Evolutionary conservation across 2,888 invertebrate species (phyloP).

Genomic region (Vanessa cardui): DNA sequence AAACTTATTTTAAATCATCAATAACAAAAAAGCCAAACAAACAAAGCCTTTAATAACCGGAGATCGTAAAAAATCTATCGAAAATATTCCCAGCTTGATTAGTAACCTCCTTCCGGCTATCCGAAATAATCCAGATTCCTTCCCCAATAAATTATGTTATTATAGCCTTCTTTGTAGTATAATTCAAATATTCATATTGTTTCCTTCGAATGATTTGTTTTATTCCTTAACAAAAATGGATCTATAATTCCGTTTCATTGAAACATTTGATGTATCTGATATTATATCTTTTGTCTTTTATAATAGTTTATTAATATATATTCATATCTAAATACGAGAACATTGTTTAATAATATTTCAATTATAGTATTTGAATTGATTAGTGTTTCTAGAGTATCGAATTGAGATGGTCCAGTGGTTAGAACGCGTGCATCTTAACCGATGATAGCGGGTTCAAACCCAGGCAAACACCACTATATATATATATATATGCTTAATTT

Average conservation of each 20-base stretch:
- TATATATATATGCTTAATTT: too few species aligned
- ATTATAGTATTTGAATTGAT: too few species aligned
- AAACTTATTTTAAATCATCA: neutral
- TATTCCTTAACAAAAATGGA: conserved; percentile 2
- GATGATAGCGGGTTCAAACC: too few species aligned
- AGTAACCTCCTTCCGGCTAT: conserved; percentile 36
- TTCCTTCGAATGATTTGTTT: conserved; percentile 16
- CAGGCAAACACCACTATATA: too few species aligned
- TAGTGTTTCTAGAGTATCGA: too few species aligned
- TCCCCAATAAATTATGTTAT: conserved; percentile 41
- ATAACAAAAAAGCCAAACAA: neutral
- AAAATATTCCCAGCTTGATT: conserved; percentile 29
- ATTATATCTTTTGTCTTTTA: neutral
- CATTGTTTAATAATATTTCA: too few species aligned
- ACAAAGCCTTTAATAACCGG: neutral
- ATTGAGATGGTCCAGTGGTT: too few species aligned
- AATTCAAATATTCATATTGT: conserved; percentile 35
- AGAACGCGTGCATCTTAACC: too few species aligned
- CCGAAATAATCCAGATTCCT: conserved; percentile 34
- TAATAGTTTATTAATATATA: too few species aligned
- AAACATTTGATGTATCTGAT: neutral
- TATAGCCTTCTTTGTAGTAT: conserved; percentile 32
- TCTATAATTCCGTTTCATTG: neutral
- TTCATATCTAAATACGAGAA: too few species aligned
- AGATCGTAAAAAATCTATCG: conserved; percentile 16